Evolutionary conservation across 2,888 invertebrate species (phyloP).

Genomic region (Mechanitis mazaeus): DNA sequence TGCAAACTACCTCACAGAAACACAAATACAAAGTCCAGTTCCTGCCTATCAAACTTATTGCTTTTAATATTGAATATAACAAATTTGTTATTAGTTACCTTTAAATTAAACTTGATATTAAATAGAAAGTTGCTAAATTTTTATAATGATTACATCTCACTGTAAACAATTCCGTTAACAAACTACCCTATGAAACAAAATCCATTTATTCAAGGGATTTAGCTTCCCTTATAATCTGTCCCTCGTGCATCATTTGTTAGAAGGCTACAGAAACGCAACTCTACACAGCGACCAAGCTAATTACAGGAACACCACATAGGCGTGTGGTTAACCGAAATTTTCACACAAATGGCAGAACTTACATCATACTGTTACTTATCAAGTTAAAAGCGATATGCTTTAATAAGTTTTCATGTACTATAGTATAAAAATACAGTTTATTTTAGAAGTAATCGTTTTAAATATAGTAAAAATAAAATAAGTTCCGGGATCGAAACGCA

Average conservation of each 20-base stretch:
- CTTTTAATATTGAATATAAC: too few species aligned
- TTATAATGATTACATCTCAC: too few species aligned
- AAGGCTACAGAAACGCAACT: slow-evolving; percentile 27
- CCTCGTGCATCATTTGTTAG: slow-evolving; percentile 4
- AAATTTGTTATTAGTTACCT: too few species aligned
- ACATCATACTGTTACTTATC: too few species aligned
- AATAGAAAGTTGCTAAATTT: too few species aligned
- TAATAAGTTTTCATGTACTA: background rate
- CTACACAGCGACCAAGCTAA: slow-evolving; percentile 31
- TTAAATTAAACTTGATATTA: too few species aligned
- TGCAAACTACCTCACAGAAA: background rate
- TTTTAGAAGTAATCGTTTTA: too few species aligned
- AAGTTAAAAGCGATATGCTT: background rate
- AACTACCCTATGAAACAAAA: too few species aligned
- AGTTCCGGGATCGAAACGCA: too few species aligned
- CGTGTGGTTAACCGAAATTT: slow-evolving; percentile 26
- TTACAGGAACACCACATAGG: slow-evolving; percentile 24
- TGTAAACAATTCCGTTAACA: too few species aligned
- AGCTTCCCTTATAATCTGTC: background rate
- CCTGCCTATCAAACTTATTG: background rate
- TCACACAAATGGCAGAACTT: slow-evolving; percentile 18
- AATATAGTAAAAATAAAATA: too few species aligned
- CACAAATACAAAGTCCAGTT: background rate
- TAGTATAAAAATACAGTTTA: too few species aligned
- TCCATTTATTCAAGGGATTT: background rate